These are phyloP conservation scores for Dermolepida albohirtum DNA, from an alignment of 2,888 invertebrate species.

Conservation along the genomic window DNA sequence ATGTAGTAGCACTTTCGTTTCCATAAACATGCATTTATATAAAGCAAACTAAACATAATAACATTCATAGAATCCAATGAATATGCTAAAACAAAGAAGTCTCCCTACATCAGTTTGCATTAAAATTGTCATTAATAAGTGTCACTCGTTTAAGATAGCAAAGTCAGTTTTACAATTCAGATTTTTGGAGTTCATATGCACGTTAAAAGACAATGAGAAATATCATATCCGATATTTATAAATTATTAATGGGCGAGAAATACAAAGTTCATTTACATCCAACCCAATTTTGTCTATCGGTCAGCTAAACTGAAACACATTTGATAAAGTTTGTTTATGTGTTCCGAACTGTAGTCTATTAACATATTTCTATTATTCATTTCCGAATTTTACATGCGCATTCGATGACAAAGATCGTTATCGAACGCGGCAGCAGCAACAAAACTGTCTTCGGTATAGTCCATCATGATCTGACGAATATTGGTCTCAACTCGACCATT, in stretches of 20 bases:
- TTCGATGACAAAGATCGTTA: constrained; percentile 41
- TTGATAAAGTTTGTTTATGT: constrained; percentile 42
- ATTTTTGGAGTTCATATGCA: constrained; percentile 42
- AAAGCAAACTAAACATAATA: too few relatives aligned
- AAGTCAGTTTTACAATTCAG: constrained; percentile 49
- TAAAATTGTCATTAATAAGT: constrained; percentile 44
- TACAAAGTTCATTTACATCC: constrained; percentile 45
- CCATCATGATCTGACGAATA: constrained; percentile 26
- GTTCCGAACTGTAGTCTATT: constrained; percentile 16
- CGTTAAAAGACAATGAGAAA: constrained; percentile 47
- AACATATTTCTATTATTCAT: constrained; percentile 44
- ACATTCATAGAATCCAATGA: constrained; percentile 24
- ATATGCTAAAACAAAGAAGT: constrained; percentile 35
- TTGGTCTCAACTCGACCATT: constrained; percentile 13
- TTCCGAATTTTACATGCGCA: constrained; percentile 34
- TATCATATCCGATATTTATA: constrained; percentile 43
- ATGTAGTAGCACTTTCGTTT: too few relatives aligned
- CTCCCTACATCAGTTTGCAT: constrained; percentile 23
- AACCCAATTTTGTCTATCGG: constrained; percentile 47
- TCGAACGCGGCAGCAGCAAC: constrained; percentile 33
- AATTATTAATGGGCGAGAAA: constrained; percentile 46
- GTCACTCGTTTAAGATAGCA: constrained; percentile 44
- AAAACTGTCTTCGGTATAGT: constrained; percentile 34
- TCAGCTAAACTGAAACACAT: constrained; percentile 42
- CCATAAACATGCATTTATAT: too few relatives aligned